A percentile compares a stretch with the other conserved stretches of the same genome.
These are phyloP conservation scores for Colostygia pectinataria DNA, from an alignment of 2,888 invertebrate genomes.

Conservation along the genomic window DNA sequence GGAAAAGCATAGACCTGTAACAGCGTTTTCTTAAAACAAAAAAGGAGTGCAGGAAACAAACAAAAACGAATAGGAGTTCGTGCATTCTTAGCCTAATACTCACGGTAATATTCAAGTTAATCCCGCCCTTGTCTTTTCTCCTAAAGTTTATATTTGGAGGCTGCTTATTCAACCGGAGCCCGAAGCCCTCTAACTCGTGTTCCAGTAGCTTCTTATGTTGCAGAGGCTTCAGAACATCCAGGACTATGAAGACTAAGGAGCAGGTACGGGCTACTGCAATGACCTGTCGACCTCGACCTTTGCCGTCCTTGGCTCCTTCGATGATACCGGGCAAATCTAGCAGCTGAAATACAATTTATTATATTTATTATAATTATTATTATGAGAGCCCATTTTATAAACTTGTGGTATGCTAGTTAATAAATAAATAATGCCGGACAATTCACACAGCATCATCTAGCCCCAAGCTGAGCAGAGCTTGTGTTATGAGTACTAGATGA, in stretches of 20 bases:
- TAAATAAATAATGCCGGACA: too few relatives aligned
- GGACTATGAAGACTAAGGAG: conserved; percentile 97
- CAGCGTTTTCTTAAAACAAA: too few relatives aligned
- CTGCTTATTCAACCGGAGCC: conserved; percentile 96
- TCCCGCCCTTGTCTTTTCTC: conserved; percentile 99
- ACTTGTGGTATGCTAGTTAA: too few relatives aligned
- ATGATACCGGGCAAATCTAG: conserved; percentile 99
- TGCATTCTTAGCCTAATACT: conserved; percentile 37
- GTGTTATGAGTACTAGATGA: too few relatives aligned
- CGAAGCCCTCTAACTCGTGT: conserved; percentile 99
- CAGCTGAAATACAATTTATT: conserved; percentile 85
- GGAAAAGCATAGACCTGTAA: too few relatives aligned
- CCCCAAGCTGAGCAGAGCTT: too few relatives aligned
- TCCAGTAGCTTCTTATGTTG: conserved; percentile 98
- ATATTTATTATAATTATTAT: too few relatives aligned
- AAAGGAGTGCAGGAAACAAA: too few relatives aligned
- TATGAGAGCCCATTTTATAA: too few relatives aligned
- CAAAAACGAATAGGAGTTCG: too few relatives aligned
- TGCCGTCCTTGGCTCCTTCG: conserved; percentile 99
- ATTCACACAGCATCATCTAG: too few relatives aligned
- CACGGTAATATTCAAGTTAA: conserved; percentile 96
- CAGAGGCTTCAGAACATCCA: conserved; percentile 98
- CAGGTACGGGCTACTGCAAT: conserved; percentile 99
- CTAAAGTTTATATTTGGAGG: conserved; percentile 98
- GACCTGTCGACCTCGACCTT: conserved; percentile 98